Evolutionary conservation across 2,797 vertebrate species (phyloP).

Genomic region (Acanthopagrus latus): DNA sequence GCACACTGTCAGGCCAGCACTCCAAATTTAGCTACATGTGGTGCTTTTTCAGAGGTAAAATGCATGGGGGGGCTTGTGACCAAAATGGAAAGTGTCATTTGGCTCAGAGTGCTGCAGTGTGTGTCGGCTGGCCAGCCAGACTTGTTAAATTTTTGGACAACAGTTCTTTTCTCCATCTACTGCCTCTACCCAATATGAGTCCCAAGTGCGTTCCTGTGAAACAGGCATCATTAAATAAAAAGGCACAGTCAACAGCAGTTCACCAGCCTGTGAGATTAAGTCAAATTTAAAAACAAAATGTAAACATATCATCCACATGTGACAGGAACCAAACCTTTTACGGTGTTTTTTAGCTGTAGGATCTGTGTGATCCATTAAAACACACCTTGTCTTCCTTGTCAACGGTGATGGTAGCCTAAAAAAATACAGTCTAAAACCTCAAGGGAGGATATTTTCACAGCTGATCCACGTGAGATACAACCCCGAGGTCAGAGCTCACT

Average conservation of each 20-base stretch:
- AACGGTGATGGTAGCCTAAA: background rate
- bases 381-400: background rate
- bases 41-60: conserved; percentile 4
- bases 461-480: conserved; percentile 41
- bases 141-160: conserved; percentile 2
- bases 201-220: background rate
- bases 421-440: conserved; percentile 1
- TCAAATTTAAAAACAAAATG: too few relatives aligned
- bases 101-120: background rate
- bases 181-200: background rate
- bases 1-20: background rate
- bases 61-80: background rate
- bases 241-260: background rate
- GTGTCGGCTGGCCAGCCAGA: background rate
- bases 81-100: conserved; percentile 8
- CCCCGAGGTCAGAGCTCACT: conserved; percentile 52
- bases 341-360: background rate
- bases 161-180: background rate
- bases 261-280: background rate
- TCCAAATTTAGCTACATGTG: conserved; percentile 1
- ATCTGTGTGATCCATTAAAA: background rate
- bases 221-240: background rate
- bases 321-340: background rate
- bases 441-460: conserved; percentile 16
- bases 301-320: too few relatives aligned